phyloP scores from a whole-genome alignment of 2,888 invertebrate genomes.

The Clivina fossor region DNA sequence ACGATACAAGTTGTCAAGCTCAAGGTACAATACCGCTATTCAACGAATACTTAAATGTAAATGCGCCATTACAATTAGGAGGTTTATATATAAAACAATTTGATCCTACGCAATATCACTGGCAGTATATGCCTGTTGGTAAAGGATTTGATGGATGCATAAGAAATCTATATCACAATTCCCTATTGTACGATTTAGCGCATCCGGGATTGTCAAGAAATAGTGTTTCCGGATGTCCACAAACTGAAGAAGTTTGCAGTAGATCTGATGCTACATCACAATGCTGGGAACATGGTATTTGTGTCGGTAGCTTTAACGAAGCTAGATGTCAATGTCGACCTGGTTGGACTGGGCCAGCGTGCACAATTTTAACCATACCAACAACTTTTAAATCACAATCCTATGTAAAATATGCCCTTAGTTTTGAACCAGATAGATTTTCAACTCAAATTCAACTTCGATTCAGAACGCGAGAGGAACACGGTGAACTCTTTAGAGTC shows the following conservation, averaged over 20 bases:
- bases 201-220: slow-evolving; percentile 86
- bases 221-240: slow-evolving; percentile 87
- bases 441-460: slow-evolving; percentile 90
- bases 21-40: slow-evolving; percentile 89
- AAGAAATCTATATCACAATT: slow-evolving; percentile 92
- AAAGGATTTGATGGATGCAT: slow-evolving; percentile 96
- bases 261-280: slow-evolving; percentile 81
- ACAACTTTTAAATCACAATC: slow-evolving; percentile 92
- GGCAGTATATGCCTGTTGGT: slow-evolving; percentile 88
- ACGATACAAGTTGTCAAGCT: slow-evolving; percentile 87
- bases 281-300: slow-evolving; percentile 93
- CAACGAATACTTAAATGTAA: slow-evolving; percentile 94
- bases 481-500: slow-evolving; percentile 93
- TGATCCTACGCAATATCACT: slow-evolving; percentile 84
- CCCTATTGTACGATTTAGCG: slow-evolving; percentile 92
- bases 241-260: slow-evolving; percentile 90
- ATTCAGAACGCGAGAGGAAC: slow-evolving; percentile 90
- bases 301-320: slow-evolving; percentile 86
- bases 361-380: slow-evolving; percentile 81
- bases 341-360: slow-evolving; percentile 91
- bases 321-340: slow-evolving; percentile 93
- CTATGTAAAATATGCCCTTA: slow-evolving; percentile 95
- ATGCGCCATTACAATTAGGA: slow-evolving; percentile 93
- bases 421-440: slow-evolving; percentile 90
- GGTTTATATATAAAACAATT: slow-evolving; percentile 88